Evolutionary conservation across 2,888 invertebrate species (phyloP).

Genomic region (Drosophila suboccidentalis): DNA sequence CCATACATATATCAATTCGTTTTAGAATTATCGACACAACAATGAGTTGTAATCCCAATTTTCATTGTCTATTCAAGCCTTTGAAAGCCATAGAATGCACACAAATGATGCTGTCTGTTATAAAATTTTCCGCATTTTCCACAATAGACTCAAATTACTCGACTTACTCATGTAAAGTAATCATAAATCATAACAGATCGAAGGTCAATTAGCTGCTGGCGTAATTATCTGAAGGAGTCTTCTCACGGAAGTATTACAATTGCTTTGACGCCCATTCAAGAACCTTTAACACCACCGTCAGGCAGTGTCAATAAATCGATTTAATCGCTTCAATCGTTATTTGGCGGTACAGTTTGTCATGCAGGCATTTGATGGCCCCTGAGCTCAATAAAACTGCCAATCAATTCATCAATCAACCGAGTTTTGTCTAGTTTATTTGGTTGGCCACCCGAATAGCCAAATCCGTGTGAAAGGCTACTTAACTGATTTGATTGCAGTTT

Average conservation of each 20-base stretch:
- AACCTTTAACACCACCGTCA: constrained; percentile 33
- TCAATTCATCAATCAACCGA: constrained; percentile 68
- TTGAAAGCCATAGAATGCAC: background rate
- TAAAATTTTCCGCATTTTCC: background rate
- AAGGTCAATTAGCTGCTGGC: constrained; percentile 27
- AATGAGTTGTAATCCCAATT: constrained; percentile 4
- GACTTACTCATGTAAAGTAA: constrained; percentile 15
- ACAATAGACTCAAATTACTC: background rate
- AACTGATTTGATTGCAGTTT: constrained; percentile 59
- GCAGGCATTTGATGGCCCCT: constrained; percentile 14
- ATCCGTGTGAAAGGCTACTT: constrained; percentile 47
- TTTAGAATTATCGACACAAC: background rate
- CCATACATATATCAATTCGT: background rate
- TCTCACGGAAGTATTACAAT: constrained; percentile 50
- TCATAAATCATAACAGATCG: constrained; percentile 28
- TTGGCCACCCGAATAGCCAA: constrained; percentile 22
- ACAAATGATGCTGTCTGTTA: background rate
- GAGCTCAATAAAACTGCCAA: constrained; percentile 49
- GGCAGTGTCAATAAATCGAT: constrained; percentile 28
- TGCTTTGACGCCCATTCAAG: constrained; percentile 31
- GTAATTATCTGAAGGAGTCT: constrained; percentile 35
- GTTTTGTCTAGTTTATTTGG: constrained; percentile 40
- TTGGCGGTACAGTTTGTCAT: constrained; percentile 23
- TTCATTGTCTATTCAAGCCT: background rate
- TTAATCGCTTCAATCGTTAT: constrained; percentile 10